phyloP scores from a whole-genome alignment of 2,113 vertebrate species.

The Eulemur rufifrons region DNA sequence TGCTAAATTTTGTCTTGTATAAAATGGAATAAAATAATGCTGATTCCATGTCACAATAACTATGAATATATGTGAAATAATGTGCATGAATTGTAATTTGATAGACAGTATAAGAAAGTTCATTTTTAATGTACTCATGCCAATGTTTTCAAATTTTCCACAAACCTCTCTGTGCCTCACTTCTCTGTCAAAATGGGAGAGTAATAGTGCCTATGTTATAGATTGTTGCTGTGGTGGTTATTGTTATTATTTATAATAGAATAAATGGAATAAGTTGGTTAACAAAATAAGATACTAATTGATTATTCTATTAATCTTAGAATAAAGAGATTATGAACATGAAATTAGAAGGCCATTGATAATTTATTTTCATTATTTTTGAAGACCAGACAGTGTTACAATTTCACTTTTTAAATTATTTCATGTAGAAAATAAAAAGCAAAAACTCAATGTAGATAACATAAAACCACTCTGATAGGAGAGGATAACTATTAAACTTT shows the following conservation, averaged over 20 bases:
- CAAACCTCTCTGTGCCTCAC: neutral
- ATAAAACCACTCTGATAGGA: neutral
- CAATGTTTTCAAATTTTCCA: neutral
- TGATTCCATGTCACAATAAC: neutral
- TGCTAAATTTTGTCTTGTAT: neutral
- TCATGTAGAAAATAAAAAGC: neutral
- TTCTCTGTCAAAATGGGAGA: neutral
- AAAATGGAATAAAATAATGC: neutral
- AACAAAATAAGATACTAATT: neutral
- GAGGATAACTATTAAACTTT: neutral
- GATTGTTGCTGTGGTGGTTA: neutral
- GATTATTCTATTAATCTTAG: neutral
- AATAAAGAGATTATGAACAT: conserved; percentile 21
- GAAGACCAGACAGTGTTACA: neutral
- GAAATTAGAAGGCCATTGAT: neutral
- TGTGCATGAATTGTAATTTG: neutral
- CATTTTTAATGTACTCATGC: neutral
- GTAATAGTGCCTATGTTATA: neutral
- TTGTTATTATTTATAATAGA: conserved; percentile 7
- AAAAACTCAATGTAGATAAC: neutral
- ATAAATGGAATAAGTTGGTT: neutral
- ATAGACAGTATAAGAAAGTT: neutral
- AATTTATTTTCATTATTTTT: neutral
- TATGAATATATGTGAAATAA: neutral
- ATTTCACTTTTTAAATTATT: neutral